phyloP scores from a whole-genome alignment of 2,113 vertebrate species.

The Callorhinus ursinus region DNA sequence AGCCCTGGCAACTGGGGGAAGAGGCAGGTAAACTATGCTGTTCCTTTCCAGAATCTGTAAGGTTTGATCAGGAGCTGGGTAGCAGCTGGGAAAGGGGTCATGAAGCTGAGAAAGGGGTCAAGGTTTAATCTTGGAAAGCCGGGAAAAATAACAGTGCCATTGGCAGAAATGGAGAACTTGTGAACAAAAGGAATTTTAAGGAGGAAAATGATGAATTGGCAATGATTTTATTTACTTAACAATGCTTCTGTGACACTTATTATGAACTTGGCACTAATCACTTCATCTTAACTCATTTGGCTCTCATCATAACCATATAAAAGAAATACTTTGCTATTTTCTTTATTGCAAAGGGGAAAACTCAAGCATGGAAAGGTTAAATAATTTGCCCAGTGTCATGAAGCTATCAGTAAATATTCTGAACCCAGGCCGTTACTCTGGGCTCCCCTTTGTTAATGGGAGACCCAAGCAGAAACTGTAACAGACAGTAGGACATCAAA shows the following conservation, averaged over 20 bases:
- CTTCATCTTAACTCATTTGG: conserved; percentile 54
- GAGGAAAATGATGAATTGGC: conserved; percentile 42
- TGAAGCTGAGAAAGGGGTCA: conserved; percentile 12
- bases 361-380: background rate
- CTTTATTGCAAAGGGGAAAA: conserved; percentile 42
- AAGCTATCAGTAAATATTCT: conserved; percentile 16
- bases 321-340: conserved; percentile 42
- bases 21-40: background rate
- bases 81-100: background rate
- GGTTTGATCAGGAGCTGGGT: background rate
- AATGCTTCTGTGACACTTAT: conserved; percentile 39
- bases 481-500: background rate
- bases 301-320: conserved; percentile 37
- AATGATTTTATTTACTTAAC: conserved; percentile 64
- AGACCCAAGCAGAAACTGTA: background rate
- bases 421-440: background rate
- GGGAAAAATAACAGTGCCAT: background rate
- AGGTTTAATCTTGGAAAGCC: conserved; percentile 32
- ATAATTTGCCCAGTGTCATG: conserved; percentile 30
- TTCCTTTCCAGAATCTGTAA: background rate
- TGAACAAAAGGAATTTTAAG: conserved; percentile 54
- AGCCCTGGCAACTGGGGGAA: background rate
- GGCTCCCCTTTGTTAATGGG: background rate
- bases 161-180: conserved; percentile 41
- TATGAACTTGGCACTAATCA: conserved; percentile 44